These are phyloP conservation scores for Actenoides hombroni DNA, from an alignment of 2,113 vertebrate genomes.

Conservation along the genomic window DNA sequence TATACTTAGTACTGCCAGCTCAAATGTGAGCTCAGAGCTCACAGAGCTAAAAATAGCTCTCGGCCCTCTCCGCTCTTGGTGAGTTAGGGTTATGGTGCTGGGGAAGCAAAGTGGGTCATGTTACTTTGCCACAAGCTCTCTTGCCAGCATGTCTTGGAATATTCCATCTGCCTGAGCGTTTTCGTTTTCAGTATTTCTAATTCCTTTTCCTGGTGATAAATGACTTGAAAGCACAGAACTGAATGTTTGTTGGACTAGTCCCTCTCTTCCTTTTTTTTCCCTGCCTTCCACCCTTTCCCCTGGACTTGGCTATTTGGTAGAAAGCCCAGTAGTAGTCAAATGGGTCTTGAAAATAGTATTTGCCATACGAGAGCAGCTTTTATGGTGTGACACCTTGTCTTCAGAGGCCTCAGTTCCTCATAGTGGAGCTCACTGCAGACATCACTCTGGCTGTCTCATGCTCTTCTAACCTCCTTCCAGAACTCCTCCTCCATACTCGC, in stretches of 20 bases:
- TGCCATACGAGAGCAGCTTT: neutral
- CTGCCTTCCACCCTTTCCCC: neutral
- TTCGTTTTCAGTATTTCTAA: neutral
- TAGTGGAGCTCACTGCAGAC: neutral
- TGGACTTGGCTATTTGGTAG: neutral
- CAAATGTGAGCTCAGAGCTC: constrained; percentile 47
- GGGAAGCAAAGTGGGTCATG: constrained; percentile 19
- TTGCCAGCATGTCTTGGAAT: neutral
- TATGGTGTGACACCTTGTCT: neutral
- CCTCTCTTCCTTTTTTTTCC: neutral
- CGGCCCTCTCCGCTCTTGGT: constrained; percentile 25
- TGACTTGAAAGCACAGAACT: neutral
- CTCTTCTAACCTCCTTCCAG: neutral
- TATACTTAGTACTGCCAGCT: constrained; percentile 75
- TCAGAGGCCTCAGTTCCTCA: neutral
- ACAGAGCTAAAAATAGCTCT: constrained; percentile 50
- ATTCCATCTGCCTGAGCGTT: neutral
- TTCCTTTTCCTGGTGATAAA: neutral
- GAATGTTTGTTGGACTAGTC: neutral
- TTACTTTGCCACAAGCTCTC: constrained; percentile 36
- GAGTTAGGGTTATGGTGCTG: neutral
- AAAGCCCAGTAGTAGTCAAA: neutral
- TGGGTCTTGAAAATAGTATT: neutral
- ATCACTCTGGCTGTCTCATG: neutral
- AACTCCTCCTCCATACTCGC: neutral